A percentile compares a stretch with the other conserved stretches of the same genome.
phyloP scores from a whole-genome alignment of 2,113 vertebrate genomes.

The Myiozetetes cayanensis region DNA sequence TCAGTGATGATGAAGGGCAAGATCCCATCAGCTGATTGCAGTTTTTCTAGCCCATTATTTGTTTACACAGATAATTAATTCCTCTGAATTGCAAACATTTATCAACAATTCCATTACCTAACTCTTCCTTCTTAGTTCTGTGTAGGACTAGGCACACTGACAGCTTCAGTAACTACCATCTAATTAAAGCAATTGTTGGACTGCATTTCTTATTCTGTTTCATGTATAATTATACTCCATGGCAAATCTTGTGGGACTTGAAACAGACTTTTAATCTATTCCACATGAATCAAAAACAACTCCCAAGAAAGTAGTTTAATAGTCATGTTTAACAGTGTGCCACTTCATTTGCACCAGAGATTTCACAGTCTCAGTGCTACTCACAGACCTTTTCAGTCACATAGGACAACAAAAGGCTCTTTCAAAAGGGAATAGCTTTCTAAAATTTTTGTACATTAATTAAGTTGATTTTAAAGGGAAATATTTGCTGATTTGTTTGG shows the following conservation, averaged over 20 bases:
- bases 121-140: background rate
- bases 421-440: background rate
- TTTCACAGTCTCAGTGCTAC: background rate
- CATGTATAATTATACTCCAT: conserved; percentile 73
- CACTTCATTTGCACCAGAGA: conserved; percentile 31
- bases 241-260: conserved; percentile 67
- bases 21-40: background rate
- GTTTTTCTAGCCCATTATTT: conserved; percentile 38
- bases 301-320: conserved; percentile 72
- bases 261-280: conserved; percentile 72
- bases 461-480: conserved; percentile 33
- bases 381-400: background rate
- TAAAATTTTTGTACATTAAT: conserved; percentile 34
- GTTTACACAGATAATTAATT: conserved; percentile 63
- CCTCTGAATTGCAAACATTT: conserved; percentile 48
- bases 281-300: conserved; percentile 72
- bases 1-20: background rate
- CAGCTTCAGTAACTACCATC: conserved; percentile 61
- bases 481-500: background rate
- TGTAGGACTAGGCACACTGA: conserved; percentile 24
- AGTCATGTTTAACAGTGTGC: conserved; percentile 62
- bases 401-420: conserved; percentile 25
- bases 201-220: conserved; percentile 71
- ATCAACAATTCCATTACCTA: conserved; percentile 38
- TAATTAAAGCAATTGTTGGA: conserved; percentile 77